These are phyloP conservation scores for Promerops cafer DNA, from an alignment of 2,113 vertebrate species.

Conservation along the genomic window DNA sequence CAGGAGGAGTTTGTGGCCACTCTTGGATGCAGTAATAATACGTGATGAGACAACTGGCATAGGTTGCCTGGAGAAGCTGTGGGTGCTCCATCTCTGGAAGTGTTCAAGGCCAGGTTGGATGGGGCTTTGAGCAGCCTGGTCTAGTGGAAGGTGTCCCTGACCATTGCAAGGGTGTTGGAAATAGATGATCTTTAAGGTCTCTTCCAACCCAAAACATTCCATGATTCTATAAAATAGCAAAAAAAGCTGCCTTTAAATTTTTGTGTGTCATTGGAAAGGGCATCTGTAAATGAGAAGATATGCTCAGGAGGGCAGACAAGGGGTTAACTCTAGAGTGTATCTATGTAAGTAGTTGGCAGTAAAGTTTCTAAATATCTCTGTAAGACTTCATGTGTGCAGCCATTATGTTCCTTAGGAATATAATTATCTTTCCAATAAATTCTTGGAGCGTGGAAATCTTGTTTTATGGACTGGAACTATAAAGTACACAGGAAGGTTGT, in stretches of 20 bases:
- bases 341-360: background rate
- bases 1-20: background rate
- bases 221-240: background rate
- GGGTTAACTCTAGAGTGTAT: background rate
- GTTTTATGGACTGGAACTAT: background rate
- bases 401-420: background rate
- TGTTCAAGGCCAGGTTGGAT: background rate
- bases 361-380: background rate
- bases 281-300: background rate
- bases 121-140: background rate
- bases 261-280: background rate
- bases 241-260: background rate
- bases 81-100: background rate
- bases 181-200: background rate
- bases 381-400: background rate
- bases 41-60: background rate
- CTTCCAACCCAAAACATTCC: background rate
- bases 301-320: background rate
- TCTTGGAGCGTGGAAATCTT: background rate
- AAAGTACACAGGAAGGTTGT: background rate
- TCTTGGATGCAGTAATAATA: background rate
- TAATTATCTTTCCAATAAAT: background rate
- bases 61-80: background rate
- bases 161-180: fast-evolving
- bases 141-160: background rate